These are phyloP conservation scores for Peromyscus californicus DNA, from an alignment of 2,113 vertebrate species.

Conservation along the genomic window DNA sequence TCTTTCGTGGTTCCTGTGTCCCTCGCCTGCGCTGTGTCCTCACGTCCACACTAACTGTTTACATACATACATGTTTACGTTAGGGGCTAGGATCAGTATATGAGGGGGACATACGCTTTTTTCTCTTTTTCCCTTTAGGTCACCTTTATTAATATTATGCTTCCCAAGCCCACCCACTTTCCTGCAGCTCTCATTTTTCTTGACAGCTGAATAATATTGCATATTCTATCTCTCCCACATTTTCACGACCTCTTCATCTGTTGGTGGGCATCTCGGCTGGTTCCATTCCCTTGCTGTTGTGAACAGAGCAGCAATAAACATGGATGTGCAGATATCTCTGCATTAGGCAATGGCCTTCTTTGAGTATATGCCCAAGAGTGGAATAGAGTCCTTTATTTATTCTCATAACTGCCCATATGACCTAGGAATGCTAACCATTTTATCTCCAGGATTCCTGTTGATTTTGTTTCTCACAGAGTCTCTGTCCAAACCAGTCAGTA, in stretches of 20 bases:
- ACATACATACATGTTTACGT: neutral
- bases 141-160: neutral
- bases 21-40: neutral
- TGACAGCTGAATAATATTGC: neutral
- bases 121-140: too few relatives aligned
- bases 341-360: neutral
- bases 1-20: neutral
- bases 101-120: too few relatives aligned
- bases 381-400: neutral
- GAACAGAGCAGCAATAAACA: neutral
- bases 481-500: neutral
- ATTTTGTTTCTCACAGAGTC: conserved; percentile 46
- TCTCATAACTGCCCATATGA: conserved; percentile 1
- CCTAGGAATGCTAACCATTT: neutral
- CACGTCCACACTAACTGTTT: neutral
- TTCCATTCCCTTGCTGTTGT: neutral
- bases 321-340: neutral
- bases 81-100: neutral
- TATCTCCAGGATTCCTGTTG: neutral
- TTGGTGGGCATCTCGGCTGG: neutral
- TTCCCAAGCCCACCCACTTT: neutral
- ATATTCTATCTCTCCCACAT: neutral
- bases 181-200: neutral
- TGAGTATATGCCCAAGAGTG: neutral
- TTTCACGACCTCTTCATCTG: neutral